Evolutionary conservation across 2,797 vertebrate genomes (phyloP).

Genomic region (Helostoma temminkii): DNA sequence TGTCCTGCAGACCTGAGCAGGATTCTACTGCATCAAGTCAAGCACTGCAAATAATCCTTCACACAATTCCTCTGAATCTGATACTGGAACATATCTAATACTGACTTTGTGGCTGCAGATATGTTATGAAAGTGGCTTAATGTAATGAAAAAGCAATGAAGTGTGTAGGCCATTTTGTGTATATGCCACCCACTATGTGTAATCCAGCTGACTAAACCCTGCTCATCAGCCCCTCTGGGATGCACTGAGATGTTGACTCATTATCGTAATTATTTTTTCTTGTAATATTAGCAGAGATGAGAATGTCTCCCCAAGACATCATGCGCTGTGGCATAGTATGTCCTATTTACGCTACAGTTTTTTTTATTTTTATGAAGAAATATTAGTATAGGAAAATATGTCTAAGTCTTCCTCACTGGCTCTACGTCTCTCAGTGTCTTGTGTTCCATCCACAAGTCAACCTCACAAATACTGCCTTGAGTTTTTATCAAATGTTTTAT

Average conservation of each 20-base stretch:
- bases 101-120: no score
- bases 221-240: neutral
- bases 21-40: no score
- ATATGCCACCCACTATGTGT: constrained; percentile 25
- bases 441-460: constrained; percentile 5
- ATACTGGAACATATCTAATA: no score
- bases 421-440: neutral
- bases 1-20: no score
- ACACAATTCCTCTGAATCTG: no score
- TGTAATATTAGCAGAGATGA: constrained; percentile 1
- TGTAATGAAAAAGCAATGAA: neutral
- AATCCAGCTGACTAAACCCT: constrained; percentile 41
- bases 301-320: constrained; percentile 15
- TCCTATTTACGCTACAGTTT: neutral
- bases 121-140: neutral
- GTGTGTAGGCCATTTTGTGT: constrained; percentile 24
- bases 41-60: no score
- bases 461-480: constrained; percentile 7
- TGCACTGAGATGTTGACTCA: constrained; percentile 23
- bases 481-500: constrained; percentile 14
- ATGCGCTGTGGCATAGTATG: neutral
- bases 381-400: neutral
- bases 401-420: neutral
- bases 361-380: neutral
- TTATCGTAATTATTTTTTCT: constrained; percentile 24